A percentile compares a stretch with the other conserved stretches of the same genome.
Evolutionary conservation across 2,113 vertebrate species (phyloP).

Genomic region (Lophius piscatorius): DNA sequence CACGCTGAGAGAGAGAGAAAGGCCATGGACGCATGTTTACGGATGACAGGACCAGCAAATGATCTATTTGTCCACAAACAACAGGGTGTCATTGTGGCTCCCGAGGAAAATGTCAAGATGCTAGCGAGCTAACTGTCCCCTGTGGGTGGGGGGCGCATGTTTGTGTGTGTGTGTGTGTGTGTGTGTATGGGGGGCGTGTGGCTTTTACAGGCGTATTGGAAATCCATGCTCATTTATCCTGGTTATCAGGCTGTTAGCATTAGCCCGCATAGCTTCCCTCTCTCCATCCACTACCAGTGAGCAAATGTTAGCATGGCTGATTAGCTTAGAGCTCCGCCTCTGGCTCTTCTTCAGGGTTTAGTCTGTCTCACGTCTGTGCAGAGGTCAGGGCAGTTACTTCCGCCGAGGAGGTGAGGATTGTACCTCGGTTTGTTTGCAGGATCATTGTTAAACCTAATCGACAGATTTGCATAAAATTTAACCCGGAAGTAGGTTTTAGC

Average conservation of each 20-base stretch:
- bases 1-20: background rate
- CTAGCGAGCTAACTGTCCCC: conserved; percentile 39
- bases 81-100: conserved; percentile 37
- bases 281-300: conserved; percentile 17
- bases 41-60: conserved; percentile 40
- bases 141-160: background rate
- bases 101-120: conserved; percentile 54
- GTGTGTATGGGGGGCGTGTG: too few species aligned
- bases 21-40: conserved; percentile 31
- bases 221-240: conserved; percentile 64
- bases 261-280: conserved; percentile 28
- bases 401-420: too few species aligned
- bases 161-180: too few species aligned
- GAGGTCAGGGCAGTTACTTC: too few species aligned
- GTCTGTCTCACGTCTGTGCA: too few species aligned
- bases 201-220: conserved; percentile 50
- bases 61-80: conserved; percentile 64
- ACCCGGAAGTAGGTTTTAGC: too few species aligned
- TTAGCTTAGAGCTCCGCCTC: too few species aligned
- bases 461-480: too few species aligned
- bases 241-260: conserved; percentile 62
- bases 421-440: too few species aligned
- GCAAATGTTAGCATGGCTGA: background rate
- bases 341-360: too few species aligned
- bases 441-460: too few species aligned